A percentile compares a stretch with the other conserved stretches of the same genome.
These are phyloP conservation scores for Artemia sinica DNA, from an alignment of 2,888 invertebrate genomes.

Conservation along the genomic window DNA sequence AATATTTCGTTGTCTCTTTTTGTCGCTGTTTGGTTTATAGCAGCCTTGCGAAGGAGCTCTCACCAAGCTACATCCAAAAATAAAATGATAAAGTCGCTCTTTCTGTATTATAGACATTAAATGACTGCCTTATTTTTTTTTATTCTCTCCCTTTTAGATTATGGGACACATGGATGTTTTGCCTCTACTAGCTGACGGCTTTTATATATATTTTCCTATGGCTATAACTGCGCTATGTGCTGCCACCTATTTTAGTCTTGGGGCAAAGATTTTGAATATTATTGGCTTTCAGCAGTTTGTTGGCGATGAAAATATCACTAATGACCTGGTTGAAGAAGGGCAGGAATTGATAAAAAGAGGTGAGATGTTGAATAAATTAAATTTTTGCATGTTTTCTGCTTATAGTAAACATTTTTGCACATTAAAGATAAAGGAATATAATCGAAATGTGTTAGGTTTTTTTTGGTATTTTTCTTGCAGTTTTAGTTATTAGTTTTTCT, in stretches of 20 bases:
- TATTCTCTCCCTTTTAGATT: slow-evolving; percentile 37
- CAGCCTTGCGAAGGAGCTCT: too few species aligned
- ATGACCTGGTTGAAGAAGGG: slow-evolving; percentile 84
- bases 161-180: slow-evolving; percentile 99
- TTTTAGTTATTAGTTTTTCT: too few species aligned
- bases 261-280: slow-evolving; percentile 68
- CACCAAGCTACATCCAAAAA: too few species aligned
- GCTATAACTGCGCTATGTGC: slow-evolving; percentile 78
- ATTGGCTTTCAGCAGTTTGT: slow-evolving; percentile 95
- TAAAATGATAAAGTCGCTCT: too few species aligned
- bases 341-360: slow-evolving; percentile 75
- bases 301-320: slow-evolving; percentile 71
- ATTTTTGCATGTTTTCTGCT: too few species aligned
- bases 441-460: neutral
- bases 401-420: too few species aligned
- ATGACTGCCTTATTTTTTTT: too few species aligned
- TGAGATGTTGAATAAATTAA: too few species aligned
- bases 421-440: neutral
- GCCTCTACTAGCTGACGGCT: slow-evolving; percentile 85
- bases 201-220: slow-evolving; percentile 98
- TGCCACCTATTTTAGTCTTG: slow-evolving; percentile 83
- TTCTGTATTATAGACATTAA: too few species aligned
- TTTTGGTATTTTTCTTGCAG: too few species aligned
- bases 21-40: too few species aligned
- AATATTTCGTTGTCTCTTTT: too few species aligned